phyloP scores from a whole-genome alignment of 2,113 vertebrate genomes.

The Cryptoleucopteryx plumbea region DNA sequence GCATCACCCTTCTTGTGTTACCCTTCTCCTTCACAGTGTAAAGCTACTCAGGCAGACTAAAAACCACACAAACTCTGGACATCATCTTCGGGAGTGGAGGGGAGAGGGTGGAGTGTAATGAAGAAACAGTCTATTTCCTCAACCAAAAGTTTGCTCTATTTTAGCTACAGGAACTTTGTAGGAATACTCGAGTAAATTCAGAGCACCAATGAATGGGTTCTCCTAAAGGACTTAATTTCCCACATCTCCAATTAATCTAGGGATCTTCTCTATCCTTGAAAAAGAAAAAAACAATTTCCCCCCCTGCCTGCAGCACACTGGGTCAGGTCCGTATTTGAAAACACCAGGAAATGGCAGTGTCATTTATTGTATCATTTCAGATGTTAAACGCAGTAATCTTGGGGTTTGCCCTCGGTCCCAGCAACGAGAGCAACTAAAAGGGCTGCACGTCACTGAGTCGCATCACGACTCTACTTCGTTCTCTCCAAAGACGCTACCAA shows the following conservation, averaged over 20 bases:
- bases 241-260: not conserved
- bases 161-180: not conserved
- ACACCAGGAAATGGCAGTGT: not conserved
- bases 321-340: not conserved
- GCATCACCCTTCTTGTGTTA: not conserved
- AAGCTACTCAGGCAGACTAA: not conserved
- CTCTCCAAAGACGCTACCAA: not conserved
- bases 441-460: fast-evolving
- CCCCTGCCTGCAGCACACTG: not conserved
- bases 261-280: not conserved
- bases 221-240: not conserved
- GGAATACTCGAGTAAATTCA: not conserved
- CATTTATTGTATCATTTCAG: not conserved
- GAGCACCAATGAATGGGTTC: not conserved
- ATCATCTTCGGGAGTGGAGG: not conserved
- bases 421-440: not conserved
- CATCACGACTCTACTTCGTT: not conserved
- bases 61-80: not conserved
- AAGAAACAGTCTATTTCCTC: not conserved
- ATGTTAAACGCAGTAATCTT: not conserved
- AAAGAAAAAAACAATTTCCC: fast-evolving
- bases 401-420: not conserved
- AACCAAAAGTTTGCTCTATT: not conserved
- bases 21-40: not conserved
- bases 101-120: not conserved